These are phyloP conservation scores for Drosophila biarmipes DNA, from an alignment of 1,140 invertebrate species.

Conservation along the genomic window DNA sequence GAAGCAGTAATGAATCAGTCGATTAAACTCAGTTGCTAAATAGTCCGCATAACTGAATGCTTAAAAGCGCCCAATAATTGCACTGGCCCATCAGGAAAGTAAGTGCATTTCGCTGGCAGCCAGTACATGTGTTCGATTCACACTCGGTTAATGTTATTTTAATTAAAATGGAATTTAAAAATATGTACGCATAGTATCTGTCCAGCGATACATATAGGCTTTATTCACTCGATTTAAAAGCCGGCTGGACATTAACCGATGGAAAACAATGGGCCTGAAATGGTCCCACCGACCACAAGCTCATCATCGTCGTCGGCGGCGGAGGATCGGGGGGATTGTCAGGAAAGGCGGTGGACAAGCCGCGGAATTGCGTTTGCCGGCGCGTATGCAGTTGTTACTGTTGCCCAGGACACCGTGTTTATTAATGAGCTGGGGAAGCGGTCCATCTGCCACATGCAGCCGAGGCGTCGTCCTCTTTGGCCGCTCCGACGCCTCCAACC, in stretches of 20 bases:
- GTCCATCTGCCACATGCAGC: slow-evolving; percentile 62
- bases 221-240: slow-evolving; percentile 30
- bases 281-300: slow-evolving; percentile 63
- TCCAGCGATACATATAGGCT: background rate
- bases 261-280: slow-evolving; percentile 36
- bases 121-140: slow-evolving; percentile 28
- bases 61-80: slow-evolving; percentile 31
- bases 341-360: slow-evolving; percentile 16
- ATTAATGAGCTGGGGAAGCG: slow-evolving; percentile 67
- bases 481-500: background rate
- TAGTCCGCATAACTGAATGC: slow-evolving; percentile 28
- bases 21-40: slow-evolving; percentile 20
- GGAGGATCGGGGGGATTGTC: background rate
- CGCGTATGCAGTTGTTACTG: slow-evolving; percentile 17
- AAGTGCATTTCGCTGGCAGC: slow-evolving; percentile 17
- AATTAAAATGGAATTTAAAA: slow-evolving; percentile 47
- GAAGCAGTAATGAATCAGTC: slow-evolving; percentile 15
- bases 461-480: slow-evolving; percentile 20
- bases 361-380: slow-evolving; percentile 29
- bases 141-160: slow-evolving; percentile 37
- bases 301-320: slow-evolving; percentile 53
- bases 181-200: background rate
- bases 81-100: slow-evolving; percentile 18
- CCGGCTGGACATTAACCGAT: slow-evolving; percentile 12
- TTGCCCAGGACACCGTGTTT: slow-evolving; percentile 44